Evolutionary conservation across 2,113 vertebrate species (phyloP), one percentile per base, ranked within the genome.

Genomic region (Brachionichthys hirsutus): DNA sequence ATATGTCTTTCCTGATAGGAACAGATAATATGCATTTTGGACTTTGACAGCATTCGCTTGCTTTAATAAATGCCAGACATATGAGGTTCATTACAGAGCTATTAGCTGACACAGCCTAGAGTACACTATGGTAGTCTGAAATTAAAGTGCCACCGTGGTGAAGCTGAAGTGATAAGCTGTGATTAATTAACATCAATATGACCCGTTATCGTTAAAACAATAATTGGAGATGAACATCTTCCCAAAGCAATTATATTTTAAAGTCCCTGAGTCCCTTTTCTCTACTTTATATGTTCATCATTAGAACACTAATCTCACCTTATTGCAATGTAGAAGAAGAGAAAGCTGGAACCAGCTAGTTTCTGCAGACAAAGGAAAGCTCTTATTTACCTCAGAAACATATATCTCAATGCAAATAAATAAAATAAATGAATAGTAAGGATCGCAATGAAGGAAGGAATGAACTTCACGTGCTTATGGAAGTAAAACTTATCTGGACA

Each of bases 171-270:
- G 74, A 89, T 75, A 68, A 71, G 68, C 48, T 72, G 62, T 78
- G 83, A 85, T 86, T 86, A 82, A 89, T 87, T 85, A 84, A 70
- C 45, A 62, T 86, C 54, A 76, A 68, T 67, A 78, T 77, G 76
- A 82, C 78, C 75, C 40, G 48, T 73, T 77, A 64, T 66, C 78
- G 67, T 80, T 70, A 67, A 75, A 78, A 73, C 12, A 12, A 75
- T 85, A 77, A 87, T 71, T 80, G 76, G 79, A 70, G 69, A 83
- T 83, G 80, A 84, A 84, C 73, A 71, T 78, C 77, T 80, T 60
- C 63, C 46, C 36, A 45, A 74, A 57, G 60, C 36, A 67, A 61
- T 66, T 42, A 30, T 47, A 20, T 69, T 75, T 64, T 62, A 67
- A 67, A 15, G 22, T 45, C 12, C 41, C 50, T 41, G 30, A 38